Base-by-base conservation (phyloP, 23 tunicate genomes). In the Halocynthia aurantium region DNA sequence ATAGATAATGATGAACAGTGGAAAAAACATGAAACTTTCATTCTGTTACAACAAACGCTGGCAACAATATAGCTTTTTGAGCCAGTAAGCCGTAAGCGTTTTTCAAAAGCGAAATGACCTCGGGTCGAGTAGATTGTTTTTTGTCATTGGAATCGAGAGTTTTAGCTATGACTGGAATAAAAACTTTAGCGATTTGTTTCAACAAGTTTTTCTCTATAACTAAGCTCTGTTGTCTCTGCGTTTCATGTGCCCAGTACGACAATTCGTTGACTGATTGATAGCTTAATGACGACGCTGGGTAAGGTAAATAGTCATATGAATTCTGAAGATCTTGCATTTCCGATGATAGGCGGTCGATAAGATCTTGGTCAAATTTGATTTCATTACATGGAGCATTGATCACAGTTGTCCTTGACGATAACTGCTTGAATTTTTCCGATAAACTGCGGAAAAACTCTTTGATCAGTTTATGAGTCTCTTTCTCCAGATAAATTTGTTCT, bases 81-180 rank as follows among this genome's bases (percentile, higher is more conserved):
- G 31, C 78, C 65, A 74, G 22, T 22, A 74, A 0, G 21, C 63
- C 78, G 56, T 74, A 55, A 21, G 64, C 17, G 7, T 74, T 74
- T n/a, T 74, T 62, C 56, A 74, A n/a, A n/a, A 74, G 44, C 44
- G 4, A 31, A 31, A 31, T 31, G 44, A 31, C 44, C 44, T 31
- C 44, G 44, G 44, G 44, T 31, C 44, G 44, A 31, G 2, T 31
- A 31, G 44, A 31, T 31, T 31, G 44, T 31, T 31, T 31, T 31
- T 31, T 31, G 44, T 31, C 44, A 31, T 31, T 31, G 44, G 44
- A 31, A 31, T 31, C 44, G 1, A 31, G 44, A 31, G 44, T 31
- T 31, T 31, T 31, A 31, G 44, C 44, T 31, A 31, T 31, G 44
- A 31, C 44, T 31, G 44, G 44, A 31, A 74, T 19, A 54, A 54